Evolutionary conservation across 1,140 invertebrate species (phyloP), one percentile per base, ranked within the genome.

Genomic region (Drosophila prosaltans): DNA sequence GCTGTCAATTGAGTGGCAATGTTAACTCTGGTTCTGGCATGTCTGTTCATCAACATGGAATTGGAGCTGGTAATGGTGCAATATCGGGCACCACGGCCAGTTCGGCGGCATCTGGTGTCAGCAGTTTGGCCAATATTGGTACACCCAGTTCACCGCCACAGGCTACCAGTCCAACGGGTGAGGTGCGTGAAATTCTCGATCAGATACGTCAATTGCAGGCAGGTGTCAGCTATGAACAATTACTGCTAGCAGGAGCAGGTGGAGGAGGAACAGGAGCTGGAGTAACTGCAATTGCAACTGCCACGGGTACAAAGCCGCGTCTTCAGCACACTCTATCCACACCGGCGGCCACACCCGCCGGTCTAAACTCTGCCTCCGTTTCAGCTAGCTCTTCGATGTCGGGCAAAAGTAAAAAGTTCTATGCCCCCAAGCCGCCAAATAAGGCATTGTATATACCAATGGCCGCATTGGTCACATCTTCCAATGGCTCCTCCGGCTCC

Each of bases 151-250:
- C 96, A 1, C 96, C 96, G 1, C 96, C 96, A 0, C 94, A 95
- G 80, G 96, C 96, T 8, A 96, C 95, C 7, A 96, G 95, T 81
- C 96, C 96, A 2, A 96, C 96, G 10, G 94, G 94, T 71, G 95
- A 95, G 91, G 94, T 95, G 79, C 93, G 94, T 21, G 95, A 95
- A 74, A 91, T 95, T 43, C 91, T 96, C 81, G 94, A 95, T 73
- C 95, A 95, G 92, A 95, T 95, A 74, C 94, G 95, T 60, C 94
- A 95, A 81, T 90, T 95, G 63, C 94, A 95, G 68, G 84, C 82
- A 7, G 89, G 81, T 32, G 86, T 90, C 21, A 91, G 77, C 48
- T 89, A 84, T 32, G 85, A 92, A 21, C 90, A 91, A 36, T 65
- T 90, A 2, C 30, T 90, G 62, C 51, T 90, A 0, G 39, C 26